These are phyloP conservation scores for Stichopus horrens DNA, from an alignment of 53 echinoderm and acorn worm species.

Conservation along the genomic window DNA sequence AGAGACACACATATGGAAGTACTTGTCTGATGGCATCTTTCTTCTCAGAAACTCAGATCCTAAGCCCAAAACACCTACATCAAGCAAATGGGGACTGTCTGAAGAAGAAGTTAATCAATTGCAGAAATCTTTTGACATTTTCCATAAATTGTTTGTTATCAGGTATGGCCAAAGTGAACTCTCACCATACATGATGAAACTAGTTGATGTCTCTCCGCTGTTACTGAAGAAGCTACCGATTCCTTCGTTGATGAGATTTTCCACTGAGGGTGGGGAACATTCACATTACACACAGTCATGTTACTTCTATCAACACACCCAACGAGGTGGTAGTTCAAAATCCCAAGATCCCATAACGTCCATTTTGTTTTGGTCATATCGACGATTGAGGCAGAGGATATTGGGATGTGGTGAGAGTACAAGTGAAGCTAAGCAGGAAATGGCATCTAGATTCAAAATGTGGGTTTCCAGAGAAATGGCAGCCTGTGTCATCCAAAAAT, in stretches of 20 bases:
- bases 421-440: too few relatives aligned
- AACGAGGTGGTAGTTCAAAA: not conserved
- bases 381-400: not conserved
- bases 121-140: not conserved
- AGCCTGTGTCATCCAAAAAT: too few relatives aligned
- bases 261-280: slow-evolving; percentile 25
- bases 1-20: not conserved
- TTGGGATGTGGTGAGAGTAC: too few relatives aligned
- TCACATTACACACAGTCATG: not conserved
- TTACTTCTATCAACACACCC: slow-evolving; percentile 25
- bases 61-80: not conserved
- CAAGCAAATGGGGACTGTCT: not conserved
- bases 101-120: not conserved
- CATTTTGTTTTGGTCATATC: not conserved
- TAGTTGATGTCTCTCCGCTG: not conserved
- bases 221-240: slow-evolving; percentile 1
- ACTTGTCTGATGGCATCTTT: not conserved
- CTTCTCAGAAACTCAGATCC: slow-evolving; percentile 33
- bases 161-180: slow-evolving; percentile 7
- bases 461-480: too few relatives aligned
- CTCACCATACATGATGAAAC: slow-evolving; percentile 43
- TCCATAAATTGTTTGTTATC: not conserved
- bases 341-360: not conserved
- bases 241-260: slow-evolving; percentile 19
- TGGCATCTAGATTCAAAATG: too few relatives aligned